Percentiles rank a stretch among this genome's conserved stretches.
Conservation (phyloP, 2,797 vertebrate genomes). For the Propithecus deckenii region DNA sequence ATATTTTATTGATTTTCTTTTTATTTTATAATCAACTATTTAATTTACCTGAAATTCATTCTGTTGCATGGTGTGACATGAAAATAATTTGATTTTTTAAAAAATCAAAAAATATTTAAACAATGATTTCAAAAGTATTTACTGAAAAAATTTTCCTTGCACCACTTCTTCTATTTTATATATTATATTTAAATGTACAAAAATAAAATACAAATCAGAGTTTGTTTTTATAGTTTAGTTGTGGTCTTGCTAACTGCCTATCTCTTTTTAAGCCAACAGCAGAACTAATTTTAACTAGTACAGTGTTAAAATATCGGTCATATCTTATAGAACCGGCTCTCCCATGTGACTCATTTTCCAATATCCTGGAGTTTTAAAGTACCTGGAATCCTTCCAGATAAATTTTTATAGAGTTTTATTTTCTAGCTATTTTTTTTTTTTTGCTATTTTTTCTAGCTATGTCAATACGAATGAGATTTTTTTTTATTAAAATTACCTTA, state of each 20-base stretch:
- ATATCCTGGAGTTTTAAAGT: neutral
- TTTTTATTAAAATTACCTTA: conserved; percentile 12
- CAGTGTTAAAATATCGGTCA: neutral
- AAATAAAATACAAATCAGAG: neutral
- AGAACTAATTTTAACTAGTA: neutral
- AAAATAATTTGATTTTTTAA: neutral
- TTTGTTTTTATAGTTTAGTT: neutral
- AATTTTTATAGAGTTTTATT: neutral
- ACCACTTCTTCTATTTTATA: neutral
- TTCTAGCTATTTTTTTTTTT: neutral
- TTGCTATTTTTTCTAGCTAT: neutral
- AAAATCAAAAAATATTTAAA: neutral
- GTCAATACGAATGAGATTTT: neutral
- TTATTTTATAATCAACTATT: neutral
- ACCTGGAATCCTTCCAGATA: neutral
- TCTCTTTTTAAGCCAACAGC: neutral
- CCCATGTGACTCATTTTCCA: neutral
- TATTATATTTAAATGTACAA: neutral
- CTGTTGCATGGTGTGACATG: neutral
- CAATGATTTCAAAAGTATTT: neutral
- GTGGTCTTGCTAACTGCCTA: neutral
- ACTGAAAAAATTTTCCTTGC: neutral
- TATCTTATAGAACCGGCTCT: neutral
- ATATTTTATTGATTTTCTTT: neutral
- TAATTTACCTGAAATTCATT: neutral